Evolutionary conservation across 2,797 vertebrate species (phyloP), one percentile per base, ranked within the genome.

Genomic region (Eulemur mongoz): DNA sequence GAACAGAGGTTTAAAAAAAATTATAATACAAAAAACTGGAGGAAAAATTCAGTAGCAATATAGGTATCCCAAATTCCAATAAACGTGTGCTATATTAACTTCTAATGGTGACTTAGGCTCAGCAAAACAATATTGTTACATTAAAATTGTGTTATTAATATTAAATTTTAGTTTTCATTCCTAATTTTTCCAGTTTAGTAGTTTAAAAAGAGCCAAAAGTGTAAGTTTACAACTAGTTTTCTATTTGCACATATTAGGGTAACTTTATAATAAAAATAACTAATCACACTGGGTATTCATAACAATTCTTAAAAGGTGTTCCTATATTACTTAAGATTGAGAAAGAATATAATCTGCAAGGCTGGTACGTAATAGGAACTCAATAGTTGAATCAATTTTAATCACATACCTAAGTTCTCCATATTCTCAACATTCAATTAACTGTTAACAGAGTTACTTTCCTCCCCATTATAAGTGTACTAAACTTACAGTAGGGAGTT

Each of bases 71-170:
- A 75, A 86, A 84, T 20, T 45, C 40, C 88, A 91, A 75, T 40
- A 88, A 72, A 67, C 23, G 2, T 91, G 32, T 91, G 5, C 32
- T 82, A 8, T 54, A 83, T 86, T 92, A 92, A 75, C 67, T 94
- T 91, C 63, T 52, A 76, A 40, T 85, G 32, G 79, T 48, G 43
- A 78, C 80, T 90, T 69, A 93, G 50, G 48, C 17, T 95, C 12
- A 57, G 43, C 13, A 88, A 96, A 89, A 87, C 17, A 95, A 40
- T 79, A 92, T 12, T 85, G 85, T 94, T 90, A 95, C 30, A 38
- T 65, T 69, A 76, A 93, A 88, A 86, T 82, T 57, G 80, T 94
- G 6, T 80, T 65, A 83, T 91, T 67, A 89, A 83, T 30, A 43
- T 61, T n/a, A 85, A 63, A 63, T 38, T 91, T 86, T 76, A 61